Percentiles rank a stretch among this genome's conserved stretches.
These are phyloP conservation scores for Diadegma fenestrale DNA, from an alignment of 2,888 invertebrate species.

Conservation along the genomic window DNA sequence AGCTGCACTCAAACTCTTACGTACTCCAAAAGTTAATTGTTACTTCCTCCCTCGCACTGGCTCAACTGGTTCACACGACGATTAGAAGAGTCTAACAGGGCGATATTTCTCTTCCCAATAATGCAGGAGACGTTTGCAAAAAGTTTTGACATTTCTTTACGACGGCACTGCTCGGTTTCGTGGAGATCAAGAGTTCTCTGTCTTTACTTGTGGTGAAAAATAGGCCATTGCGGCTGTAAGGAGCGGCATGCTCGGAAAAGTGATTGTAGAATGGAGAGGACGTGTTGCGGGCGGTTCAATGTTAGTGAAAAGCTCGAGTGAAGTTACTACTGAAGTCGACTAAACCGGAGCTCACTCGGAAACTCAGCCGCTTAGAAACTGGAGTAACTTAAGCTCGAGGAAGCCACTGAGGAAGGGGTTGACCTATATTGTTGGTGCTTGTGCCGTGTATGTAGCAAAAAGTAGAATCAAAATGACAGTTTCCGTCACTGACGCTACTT, in stretches of 20 bases:
- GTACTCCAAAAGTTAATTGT: background rate
- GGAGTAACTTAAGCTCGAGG: conserved; percentile 3
- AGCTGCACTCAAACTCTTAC: background rate
- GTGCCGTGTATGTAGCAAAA: background rate
- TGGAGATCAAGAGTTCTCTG: background rate
- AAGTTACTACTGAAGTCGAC: conserved; percentile 1
- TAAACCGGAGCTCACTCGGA: conserved; percentile 9
- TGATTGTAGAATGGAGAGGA: background rate
- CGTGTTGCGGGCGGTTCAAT: conserved; percentile 35
- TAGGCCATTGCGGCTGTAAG: background rate
- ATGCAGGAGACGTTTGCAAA: background rate
- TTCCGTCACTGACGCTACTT: background rate
- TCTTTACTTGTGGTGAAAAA: background rate
- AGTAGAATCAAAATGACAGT: background rate
- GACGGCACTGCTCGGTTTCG: background rate
- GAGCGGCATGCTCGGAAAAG: background rate
- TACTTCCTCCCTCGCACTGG: background rate
- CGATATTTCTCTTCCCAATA: background rate
- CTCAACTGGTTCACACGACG: background rate
- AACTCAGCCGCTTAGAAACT: conserved; percentile 18
- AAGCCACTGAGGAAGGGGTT: conserved; percentile 5
- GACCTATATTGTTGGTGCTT: conserved; percentile 15
- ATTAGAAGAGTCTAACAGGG: background rate
- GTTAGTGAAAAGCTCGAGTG: conserved; percentile 13
- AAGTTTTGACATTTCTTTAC: background rate